Evolutionary conservation across 2,113 vertebrate species (phyloP).

Genomic region (Malurus alboscapulatus): DNA sequence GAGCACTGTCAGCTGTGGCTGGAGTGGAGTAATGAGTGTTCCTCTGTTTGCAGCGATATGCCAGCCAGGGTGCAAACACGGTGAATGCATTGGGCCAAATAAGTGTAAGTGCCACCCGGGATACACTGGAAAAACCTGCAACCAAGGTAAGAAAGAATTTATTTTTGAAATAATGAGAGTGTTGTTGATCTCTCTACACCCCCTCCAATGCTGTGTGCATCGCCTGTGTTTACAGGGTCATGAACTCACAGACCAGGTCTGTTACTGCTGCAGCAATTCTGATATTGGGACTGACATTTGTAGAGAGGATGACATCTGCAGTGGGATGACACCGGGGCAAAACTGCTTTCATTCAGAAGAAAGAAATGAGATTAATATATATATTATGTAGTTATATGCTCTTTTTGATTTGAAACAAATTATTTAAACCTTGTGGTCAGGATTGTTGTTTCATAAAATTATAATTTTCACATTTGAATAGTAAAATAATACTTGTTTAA

Average conservation of each 20-base stretch:
- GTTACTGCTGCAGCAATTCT: not conserved
- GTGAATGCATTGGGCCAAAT: conserved; percentile 92
- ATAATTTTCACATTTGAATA: not conserved
- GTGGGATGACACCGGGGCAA: not conserved
- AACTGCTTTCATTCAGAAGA: not conserved
- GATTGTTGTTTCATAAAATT: not conserved
- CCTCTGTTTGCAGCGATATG: conserved; percentile 85
- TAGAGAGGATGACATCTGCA: not conserved
- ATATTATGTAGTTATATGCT: not conserved
- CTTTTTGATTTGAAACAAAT: not conserved
- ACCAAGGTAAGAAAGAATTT: conserved; percentile 84
- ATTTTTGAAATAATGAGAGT: not conserved
- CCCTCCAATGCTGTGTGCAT: not conserved
- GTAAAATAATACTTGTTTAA: not conserved
- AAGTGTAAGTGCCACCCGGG: conserved; percentile 95
- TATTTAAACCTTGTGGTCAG: not conserved
- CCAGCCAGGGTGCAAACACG: conserved; percentile 92
- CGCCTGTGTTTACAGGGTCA: not conserved
- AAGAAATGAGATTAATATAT: not conserved
- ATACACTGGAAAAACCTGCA: conserved; percentile 96
- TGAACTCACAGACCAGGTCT: not conserved
- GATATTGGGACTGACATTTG: not conserved
- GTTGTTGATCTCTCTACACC: not conserved
- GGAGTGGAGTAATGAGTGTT: not conserved
- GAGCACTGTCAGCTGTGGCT: not conserved